phyloP scores from a whole-genome alignment of 2,797 vertebrate genomes.

The Capromys pilorides region DNA sequence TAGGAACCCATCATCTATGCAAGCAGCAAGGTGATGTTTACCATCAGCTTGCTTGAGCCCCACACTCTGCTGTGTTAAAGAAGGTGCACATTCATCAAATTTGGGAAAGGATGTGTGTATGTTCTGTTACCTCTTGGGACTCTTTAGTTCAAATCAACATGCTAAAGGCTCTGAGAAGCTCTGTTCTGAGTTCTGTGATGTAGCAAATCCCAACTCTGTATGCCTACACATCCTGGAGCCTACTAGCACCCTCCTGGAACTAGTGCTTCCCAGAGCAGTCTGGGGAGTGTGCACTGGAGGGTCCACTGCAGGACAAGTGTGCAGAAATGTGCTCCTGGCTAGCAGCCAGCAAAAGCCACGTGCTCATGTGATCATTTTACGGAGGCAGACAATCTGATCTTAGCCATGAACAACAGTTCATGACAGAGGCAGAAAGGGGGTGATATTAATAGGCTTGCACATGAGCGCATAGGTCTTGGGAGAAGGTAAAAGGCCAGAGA shows the following conservation, averaged over 20 bases:
- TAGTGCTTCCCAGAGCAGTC: background rate
- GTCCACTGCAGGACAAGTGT: background rate
- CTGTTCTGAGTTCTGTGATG: background rate
- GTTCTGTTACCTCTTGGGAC: background rate
- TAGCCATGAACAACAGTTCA: background rate
- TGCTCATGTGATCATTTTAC: background rate
- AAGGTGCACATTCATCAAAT: background rate
- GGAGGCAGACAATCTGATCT: background rate
- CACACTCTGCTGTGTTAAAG: background rate
- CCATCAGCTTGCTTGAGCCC: background rate
- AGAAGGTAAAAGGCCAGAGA: background rate
- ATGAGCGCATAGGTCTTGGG: background rate
- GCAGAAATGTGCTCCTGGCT: background rate
- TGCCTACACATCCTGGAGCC: fast-evolving
- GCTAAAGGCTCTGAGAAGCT: background rate
- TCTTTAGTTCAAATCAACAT: background rate
- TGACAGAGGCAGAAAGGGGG: slow-evolving; percentile 12
- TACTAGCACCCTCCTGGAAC: background rate
- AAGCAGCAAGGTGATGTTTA: background rate
- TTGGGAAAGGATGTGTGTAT: background rate
- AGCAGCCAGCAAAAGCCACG: background rate
- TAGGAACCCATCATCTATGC: background rate
- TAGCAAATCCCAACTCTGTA: background rate
- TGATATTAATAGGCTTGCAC: background rate
- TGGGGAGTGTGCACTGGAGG: background rate